Evolutionary conservation across 2,797 vertebrate genomes (phyloP).

Genomic region (Sebastes cheni): DNA sequence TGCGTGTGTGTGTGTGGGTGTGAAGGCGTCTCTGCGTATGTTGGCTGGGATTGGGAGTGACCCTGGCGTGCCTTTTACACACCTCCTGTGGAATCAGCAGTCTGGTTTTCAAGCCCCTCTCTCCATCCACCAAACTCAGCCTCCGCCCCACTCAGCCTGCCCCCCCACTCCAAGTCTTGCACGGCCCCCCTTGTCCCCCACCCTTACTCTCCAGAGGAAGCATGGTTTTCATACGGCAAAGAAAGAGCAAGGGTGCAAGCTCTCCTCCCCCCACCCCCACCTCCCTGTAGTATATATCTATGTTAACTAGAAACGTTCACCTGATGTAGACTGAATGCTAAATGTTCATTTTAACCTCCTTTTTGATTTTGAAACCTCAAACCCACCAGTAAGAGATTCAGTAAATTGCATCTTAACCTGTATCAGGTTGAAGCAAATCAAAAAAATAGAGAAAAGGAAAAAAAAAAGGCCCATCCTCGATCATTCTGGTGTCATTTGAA

Average conservation of each 20-base stretch:
- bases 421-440: conserved; percentile 85
- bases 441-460: conserved; percentile 33
- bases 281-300: conserved; percentile 61
- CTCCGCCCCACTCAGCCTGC: conserved; percentile 46
- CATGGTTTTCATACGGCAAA: conserved; percentile 82
- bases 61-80: conserved; percentile 88
- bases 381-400: conserved; percentile 74
- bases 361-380: conserved; percentile 68
- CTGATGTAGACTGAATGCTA: conserved; percentile 73
- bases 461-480: conserved; percentile 65
- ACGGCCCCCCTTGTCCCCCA: conserved; percentile 55
- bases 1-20: conserved; percentile 56
- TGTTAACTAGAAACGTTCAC: conserved; percentile 65
- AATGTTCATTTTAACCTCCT: conserved; percentile 72
- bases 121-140: conserved; percentile 68
- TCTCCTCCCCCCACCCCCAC: conserved; percentile 16
- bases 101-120: conserved; percentile 70
- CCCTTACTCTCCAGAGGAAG: conserved; percentile 72
- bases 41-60: conserved; percentile 85
- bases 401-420: conserved; percentile 84
- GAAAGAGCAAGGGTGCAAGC: conserved; percentile 79
- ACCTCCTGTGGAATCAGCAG: conserved; percentile 79
- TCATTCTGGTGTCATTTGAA: conserved; percentile 80
- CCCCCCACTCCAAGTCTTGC: conserved; percentile 71
- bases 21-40: conserved; percentile 78